Percentiles rank a stretch among this genome's conserved stretches.
Conservation (phyloP, 2,888 invertebrate species). For the Cryptophagus acutangulus region DNA sequence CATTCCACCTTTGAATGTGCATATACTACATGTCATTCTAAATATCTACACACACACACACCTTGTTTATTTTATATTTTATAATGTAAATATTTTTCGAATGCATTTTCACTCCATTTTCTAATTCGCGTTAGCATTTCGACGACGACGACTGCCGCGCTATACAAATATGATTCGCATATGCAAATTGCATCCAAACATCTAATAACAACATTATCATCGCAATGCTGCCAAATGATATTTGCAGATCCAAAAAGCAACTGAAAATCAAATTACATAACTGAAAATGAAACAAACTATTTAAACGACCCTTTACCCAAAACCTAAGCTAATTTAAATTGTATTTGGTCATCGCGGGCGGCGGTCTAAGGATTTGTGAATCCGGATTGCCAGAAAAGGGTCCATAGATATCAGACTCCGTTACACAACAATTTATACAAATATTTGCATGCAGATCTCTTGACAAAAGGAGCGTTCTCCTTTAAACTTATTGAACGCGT, state of each 20-base stretch:
- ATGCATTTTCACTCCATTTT: too few relatives aligned
- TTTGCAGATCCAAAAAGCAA: too few relatives aligned
- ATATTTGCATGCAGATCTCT: slow-evolving; percentile 1
- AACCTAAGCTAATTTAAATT: slow-evolving; percentile 5
- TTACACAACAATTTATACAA: slow-evolving; percentile 1
- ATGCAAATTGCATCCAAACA: too few relatives aligned
- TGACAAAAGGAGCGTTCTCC: background rate
- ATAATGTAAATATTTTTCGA: background rate
- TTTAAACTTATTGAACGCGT: background rate
- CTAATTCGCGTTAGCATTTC: too few relatives aligned
- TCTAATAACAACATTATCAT: too few relatives aligned
- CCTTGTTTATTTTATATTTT: slow-evolving; percentile 2
- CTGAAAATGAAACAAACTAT: slow-evolving; percentile 4
- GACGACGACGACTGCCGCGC: too few relatives aligned
- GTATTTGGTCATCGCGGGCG: background rate
- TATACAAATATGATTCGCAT: too few relatives aligned
- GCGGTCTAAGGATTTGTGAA: slow-evolving; percentile 2
- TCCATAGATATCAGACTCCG: slow-evolving; percentile 1
- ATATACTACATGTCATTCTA: background rate
- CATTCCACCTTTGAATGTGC: slow-evolving; percentile 6
- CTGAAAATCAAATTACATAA: background rate
- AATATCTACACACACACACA: background rate
- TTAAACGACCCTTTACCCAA: slow-evolving; percentile 5
- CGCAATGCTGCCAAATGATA: too few relatives aligned
- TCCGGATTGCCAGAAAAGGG: slow-evolving; percentile 1